phyloP scores from a whole-genome alignment of 2,888 invertebrate genomes.

The Scotopteryx bipunctaria region DNA sequence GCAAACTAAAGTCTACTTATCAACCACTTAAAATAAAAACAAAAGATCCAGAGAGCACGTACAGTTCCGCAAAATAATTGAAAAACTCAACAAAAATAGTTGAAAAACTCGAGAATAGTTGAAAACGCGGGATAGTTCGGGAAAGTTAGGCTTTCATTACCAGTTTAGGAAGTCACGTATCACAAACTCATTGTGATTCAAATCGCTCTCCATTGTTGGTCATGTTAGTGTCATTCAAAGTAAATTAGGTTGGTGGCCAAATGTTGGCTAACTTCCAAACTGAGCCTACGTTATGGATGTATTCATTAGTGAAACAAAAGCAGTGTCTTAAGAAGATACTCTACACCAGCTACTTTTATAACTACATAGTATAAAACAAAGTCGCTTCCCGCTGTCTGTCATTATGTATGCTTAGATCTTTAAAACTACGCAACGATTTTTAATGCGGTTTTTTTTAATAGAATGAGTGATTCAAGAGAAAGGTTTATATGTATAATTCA shows the following conservation, averaged over 20 bases:
- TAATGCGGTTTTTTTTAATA: too few species aligned
- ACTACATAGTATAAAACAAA: too few species aligned
- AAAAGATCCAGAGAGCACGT: constrained; percentile 5
- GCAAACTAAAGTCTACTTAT: neutral
- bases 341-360: neutral
- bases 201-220: constrained; percentile 42
- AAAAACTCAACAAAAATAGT: constrained; percentile 13
- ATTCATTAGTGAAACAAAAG: constrained; percentile 25
- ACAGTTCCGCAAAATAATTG: constrained; percentile 19
- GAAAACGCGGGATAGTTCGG: constrained; percentile 13
- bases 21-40: neutral
- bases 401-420: too few species aligned
- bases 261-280: constrained; percentile 44
- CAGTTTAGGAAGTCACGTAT: constrained; percentile 29
- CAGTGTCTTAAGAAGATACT: constrained; percentile 2
- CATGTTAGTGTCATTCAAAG: constrained; percentile 47
- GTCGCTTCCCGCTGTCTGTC: too few species aligned
- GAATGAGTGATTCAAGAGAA: too few species aligned
- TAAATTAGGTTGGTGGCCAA: constrained; percentile 38
- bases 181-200: constrained; percentile 44
- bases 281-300: constrained; percentile 25
- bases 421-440: too few species aligned
- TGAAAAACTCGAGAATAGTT: constrained; percentile 15
- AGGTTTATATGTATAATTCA: too few species aligned
- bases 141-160: constrained; percentile 28